A percentile compares a stretch with the other conserved stretches of the same genome.
phyloP scores from a whole-genome alignment of 1,140 invertebrate species.

The Drosophila repletoides region DNA sequence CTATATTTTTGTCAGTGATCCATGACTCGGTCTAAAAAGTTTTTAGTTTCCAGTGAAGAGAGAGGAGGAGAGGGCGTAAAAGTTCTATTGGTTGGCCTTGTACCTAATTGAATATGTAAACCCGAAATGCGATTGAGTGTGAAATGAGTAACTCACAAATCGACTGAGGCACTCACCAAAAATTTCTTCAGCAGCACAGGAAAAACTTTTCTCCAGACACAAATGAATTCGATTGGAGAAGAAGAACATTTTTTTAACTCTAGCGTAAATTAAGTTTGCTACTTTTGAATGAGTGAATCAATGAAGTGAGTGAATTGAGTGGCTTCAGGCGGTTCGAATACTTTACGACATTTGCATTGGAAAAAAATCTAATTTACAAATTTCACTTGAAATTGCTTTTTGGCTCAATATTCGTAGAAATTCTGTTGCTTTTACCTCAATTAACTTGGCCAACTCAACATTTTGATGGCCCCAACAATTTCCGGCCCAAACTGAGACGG shows the following conservation, averaged over 20 bases:
- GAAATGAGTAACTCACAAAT: constrained; percentile 52
- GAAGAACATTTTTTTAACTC: constrained; percentile 30
- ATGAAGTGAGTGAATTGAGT: constrained; percentile 17
- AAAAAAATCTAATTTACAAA: neutral
- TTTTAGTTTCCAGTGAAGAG: constrained; percentile 42
- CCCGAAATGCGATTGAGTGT: constrained; percentile 69
- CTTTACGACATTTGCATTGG: constrained; percentile 10
- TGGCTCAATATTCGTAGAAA: neutral
- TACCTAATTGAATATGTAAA: constrained; percentile 77
- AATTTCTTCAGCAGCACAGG: neutral
- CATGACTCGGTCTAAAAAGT: constrained; percentile 25
- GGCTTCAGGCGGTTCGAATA: constrained; percentile 4
- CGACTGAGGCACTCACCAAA: neutral
- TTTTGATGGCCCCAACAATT: constrained; percentile 17
- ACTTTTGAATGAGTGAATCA: constrained; percentile 59
- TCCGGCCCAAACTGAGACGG: neutral
- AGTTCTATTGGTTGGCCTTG: constrained; percentile 18
- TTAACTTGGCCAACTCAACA: constrained; percentile 22
- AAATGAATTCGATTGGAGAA: constrained; percentile 33
- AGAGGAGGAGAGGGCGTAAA: too few species aligned
- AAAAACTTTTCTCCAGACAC: constrained; percentile 13
- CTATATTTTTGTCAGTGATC: constrained; percentile 68
- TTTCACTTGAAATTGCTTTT: constrained; percentile 2
- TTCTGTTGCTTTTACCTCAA: constrained; percentile 18
- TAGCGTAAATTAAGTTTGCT: constrained; percentile 57